Percentiles rank a stretch among this genome's conserved stretches.
Conservation (phyloP, 2,113 vertebrate genomes). For the Monopterus albus region DNA sequence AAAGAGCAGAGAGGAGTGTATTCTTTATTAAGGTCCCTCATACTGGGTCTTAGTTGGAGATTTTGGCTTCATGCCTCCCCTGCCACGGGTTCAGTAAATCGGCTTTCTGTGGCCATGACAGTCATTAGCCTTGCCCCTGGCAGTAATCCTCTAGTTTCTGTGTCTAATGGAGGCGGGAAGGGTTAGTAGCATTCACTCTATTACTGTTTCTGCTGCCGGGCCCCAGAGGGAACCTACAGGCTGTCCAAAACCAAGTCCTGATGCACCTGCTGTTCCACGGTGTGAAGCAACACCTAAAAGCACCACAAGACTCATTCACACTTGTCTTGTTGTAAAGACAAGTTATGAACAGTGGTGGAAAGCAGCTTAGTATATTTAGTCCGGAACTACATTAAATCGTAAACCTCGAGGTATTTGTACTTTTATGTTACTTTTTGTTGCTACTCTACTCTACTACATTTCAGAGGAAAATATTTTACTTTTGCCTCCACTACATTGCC, state of each 20-base stretch:
- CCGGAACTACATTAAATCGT: too few relatives aligned
- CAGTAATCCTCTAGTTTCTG: slow-evolving; percentile 79
- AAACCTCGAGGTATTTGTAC: too few relatives aligned
- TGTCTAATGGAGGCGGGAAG: slow-evolving; percentile 74
- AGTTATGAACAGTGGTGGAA: neutral
- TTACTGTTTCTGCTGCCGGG: slow-evolving; percentile 45
- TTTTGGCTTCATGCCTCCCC: slow-evolving; percentile 77
- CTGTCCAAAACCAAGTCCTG: slow-evolving; percentile 33
- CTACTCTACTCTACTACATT: too few relatives aligned
- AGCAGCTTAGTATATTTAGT: too few relatives aligned
- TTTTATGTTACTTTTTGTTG: too few relatives aligned
- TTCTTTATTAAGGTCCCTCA: slow-evolving; percentile 75
- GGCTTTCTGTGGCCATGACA: slow-evolving; percentile 80
- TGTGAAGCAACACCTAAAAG: slow-evolving; percentile 16
- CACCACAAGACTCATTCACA: neutral
- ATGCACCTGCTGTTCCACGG: slow-evolving; percentile 36
- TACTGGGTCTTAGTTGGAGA: slow-evolving; percentile 75
- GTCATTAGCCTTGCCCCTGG: slow-evolving; percentile 80
- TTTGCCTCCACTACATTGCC: too few relatives aligned
- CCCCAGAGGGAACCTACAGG: slow-evolving; percentile 42
- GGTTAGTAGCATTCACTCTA: slow-evolving; percentile 60
- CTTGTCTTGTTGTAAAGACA: slow-evolving; percentile 15
- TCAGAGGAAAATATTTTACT: too few relatives aligned
- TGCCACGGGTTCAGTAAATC: slow-evolving; percentile 77
- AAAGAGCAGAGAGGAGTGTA: slow-evolving; percentile 48